A percentile compares a stretch with the other conserved stretches of the same genome.
Evolutionary conservation across 2,888 invertebrate species (phyloP).

Genomic region (Cephus runcator): DNA sequence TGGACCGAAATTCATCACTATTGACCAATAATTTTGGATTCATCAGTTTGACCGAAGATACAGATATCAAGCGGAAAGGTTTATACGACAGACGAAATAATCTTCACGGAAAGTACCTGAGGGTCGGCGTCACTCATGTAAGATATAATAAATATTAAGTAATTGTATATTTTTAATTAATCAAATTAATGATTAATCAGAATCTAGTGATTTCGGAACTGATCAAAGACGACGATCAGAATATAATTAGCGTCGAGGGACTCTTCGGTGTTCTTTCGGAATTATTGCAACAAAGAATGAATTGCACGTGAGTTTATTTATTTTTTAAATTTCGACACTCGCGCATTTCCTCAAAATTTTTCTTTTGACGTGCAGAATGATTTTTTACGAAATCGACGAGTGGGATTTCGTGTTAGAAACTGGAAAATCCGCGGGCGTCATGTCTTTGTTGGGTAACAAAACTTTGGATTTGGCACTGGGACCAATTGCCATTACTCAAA

Average conservation of each 20-base stretch:
- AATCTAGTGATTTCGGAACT: background rate
- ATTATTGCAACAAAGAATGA: too few species aligned
- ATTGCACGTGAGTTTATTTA: too few species aligned
- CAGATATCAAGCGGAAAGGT: slow-evolving; percentile 37
- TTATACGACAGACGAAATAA: slow-evolving; percentile 55
- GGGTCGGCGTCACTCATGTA: slow-evolving; percentile 47
- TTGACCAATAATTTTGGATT: slow-evolving; percentile 37
- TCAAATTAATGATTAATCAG: background rate
- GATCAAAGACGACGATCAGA: too few species aligned
- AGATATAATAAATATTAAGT: slow-evolving; percentile 3
- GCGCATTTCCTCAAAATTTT: too few species aligned
- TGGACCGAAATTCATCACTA: background rate
- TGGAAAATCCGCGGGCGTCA: slow-evolving; percentile 54
- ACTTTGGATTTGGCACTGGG: slow-evolving; percentile 54
- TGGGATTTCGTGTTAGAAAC: slow-evolving; percentile 50
- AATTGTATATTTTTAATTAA: slow-evolving; percentile 9
- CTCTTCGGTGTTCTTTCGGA: too few species aligned
- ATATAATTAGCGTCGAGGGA: too few species aligned
- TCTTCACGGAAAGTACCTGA: slow-evolving; percentile 51
- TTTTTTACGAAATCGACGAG: slow-evolving; percentile 32
- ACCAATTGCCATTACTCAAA: slow-evolving; percentile 55
- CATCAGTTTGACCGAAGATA: slow-evolving; percentile 42
- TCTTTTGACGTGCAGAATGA: slow-evolving; percentile 20
- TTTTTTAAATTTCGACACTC: too few species aligned
- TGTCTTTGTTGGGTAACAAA: slow-evolving; percentile 45